These are phyloP conservation scores for Lasioglossum albipes DNA, from an alignment of 1,140 invertebrate genomes.

Conservation along the genomic window DNA sequence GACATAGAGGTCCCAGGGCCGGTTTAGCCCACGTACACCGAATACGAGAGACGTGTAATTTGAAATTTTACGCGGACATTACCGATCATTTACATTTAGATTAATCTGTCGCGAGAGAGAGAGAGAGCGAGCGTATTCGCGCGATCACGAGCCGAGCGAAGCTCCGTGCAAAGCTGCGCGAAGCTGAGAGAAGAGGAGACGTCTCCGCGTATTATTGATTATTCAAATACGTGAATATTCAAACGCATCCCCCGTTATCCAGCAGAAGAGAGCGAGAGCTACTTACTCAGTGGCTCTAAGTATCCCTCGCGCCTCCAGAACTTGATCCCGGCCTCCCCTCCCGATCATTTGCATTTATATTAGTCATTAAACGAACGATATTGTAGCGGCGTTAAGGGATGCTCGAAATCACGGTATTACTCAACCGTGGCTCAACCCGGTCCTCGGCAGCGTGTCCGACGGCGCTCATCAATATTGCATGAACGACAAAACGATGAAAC, in stretches of 20 bases:
- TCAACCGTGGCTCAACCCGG: background rate
- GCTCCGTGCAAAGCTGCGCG: no score
- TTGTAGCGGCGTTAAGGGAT: slow-evolving; percentile 15
- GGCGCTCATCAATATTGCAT: slow-evolving; percentile 23
- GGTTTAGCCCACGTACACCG: no score
- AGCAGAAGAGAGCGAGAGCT: background rate
- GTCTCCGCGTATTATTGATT: slow-evolving; percentile 36
- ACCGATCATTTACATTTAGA: slow-evolving; percentile 48
- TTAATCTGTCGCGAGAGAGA: slow-evolving; percentile 30
- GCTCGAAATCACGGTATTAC: background rate
- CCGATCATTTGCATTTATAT: slow-evolving; percentile 44
- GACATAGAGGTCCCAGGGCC: background rate
- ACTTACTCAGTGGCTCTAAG: background rate
- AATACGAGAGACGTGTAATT: slow-evolving; percentile 9
- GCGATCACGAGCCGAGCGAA: background rate
- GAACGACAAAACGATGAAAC: slow-evolving; percentile 12
- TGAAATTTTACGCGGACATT: slow-evolving; percentile 29
- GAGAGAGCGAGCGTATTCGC: background rate
- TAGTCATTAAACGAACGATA: slow-evolving; percentile 35
- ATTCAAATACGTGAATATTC: slow-evolving; percentile 40
- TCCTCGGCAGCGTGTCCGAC: background rate
- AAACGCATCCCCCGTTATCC: slow-evolving; percentile 10
- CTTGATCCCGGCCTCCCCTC: background rate
- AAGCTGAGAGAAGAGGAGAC: no score
- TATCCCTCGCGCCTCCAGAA: background rate